Evolutionary conservation across 2,797 vertebrate species (phyloP), one percentile per base, ranked within the genome.

Genomic region (Phoxinus dragarum): DNA sequence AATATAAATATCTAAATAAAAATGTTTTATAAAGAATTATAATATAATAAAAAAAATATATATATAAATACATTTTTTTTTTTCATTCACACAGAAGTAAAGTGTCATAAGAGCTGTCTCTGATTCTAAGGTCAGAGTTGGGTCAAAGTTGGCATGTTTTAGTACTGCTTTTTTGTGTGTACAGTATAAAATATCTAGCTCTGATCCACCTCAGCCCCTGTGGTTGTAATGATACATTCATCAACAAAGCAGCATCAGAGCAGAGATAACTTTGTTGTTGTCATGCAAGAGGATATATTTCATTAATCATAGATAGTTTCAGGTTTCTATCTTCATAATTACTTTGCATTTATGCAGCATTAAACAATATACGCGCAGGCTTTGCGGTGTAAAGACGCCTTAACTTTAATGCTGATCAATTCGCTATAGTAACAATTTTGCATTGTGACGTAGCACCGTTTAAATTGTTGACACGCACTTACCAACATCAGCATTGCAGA

Each of bases 401-500:
- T 12, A 59, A 59, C 56, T 59, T 52, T 52, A 52, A 59, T 5
- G 5, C 19, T n/a, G 47, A 38, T 19, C 59, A 84, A 84, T 9
- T 68, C 16, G 82, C 16, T 3, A 14, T 1, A 66, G 21, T 42
- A 52, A 34, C 38, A 54, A 78, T 36, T 56, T 78, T 16, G 74
- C 83, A 72, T 64, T 84, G 83, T 84, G 83, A 72, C 83, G 75
- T 79, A 47, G 74, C 49, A 84, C 8, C 17, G 49, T 78, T 77
- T 40, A 21, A 19, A 72, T 44, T 69, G 75, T 71, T 61, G 75
- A 61, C 76, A 79, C 88, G 75, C 81, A 93, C 97, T 99, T 95
- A 99, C 98, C 97, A 92, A 98, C 93, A 86, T 98, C 97, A 54
- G 97, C 97, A 94, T 98, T 98, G 96, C 98, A 99, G 95, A 98